These are phyloP conservation scores for Nymphalis c-album DNA, from an alignment of 2,888 invertebrate genomes.

Conservation along the genomic window DNA sequence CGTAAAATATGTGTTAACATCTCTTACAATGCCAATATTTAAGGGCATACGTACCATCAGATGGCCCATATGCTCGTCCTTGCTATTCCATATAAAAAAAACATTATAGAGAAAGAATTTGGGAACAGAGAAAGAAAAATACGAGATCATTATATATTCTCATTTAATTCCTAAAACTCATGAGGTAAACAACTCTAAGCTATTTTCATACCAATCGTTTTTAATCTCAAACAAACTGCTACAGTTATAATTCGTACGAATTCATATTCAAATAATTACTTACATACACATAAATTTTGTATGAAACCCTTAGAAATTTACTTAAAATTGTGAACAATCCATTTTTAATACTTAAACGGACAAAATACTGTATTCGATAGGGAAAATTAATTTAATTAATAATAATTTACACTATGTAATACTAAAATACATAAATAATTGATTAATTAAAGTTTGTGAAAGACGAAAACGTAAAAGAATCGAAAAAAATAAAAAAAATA, in stretches of 20 bases:
- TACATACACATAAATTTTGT: constrained; percentile 45
- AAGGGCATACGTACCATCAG: no score
- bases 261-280: constrained; percentile 38
- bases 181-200: constrained; percentile 80
- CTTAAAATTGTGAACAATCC: constrained; percentile 59
- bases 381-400: constrained; percentile 56
- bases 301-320: constrained; percentile 37
- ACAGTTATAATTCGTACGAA: constrained; percentile 50
- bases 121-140: constrained; percentile 48
- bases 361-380: constrained; percentile 54
- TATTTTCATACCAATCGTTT: constrained; percentile 70
- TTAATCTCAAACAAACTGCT: constrained; percentile 57
- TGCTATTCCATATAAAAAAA: no score
- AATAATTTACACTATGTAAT: constrained; percentile 72
- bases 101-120: background rate
- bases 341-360: constrained; percentile 53
- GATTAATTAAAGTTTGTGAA: constrained; percentile 57
- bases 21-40: no score
- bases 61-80: no score
- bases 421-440: constrained; percentile 74
- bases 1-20: no score
- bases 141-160: constrained; percentile 64
- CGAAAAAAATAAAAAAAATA: constrained; percentile 59
- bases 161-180: constrained; percentile 80
- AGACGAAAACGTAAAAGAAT: constrained; percentile 56